Percentiles rank a stretch among this genome's conserved stretches.
Evolutionary conservation across 2,797 vertebrate genomes (phyloP).

Genomic region (Megaceryle alcyon): DNA sequence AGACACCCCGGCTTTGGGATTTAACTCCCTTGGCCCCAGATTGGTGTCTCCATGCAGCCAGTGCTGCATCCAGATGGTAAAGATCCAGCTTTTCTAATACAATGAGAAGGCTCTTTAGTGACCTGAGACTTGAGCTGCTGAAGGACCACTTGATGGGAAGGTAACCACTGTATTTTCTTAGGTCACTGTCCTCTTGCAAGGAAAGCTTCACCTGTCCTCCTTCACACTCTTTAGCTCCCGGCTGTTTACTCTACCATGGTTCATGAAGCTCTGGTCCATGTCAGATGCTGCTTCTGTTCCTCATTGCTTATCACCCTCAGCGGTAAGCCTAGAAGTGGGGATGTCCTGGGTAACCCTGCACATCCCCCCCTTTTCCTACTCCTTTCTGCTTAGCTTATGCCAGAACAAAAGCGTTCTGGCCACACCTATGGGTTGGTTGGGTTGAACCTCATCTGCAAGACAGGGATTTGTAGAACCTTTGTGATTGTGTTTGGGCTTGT

Average conservation of each 20-base stretch:
- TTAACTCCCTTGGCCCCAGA: not conserved
- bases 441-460: not conserved
- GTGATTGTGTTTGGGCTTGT: not conserved
- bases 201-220: not conserved
- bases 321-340: not conserved
- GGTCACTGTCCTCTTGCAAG: not conserved
- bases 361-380: not conserved
- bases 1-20: accelerated
- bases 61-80: not conserved
- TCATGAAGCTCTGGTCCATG: not conserved
- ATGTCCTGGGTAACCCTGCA: not conserved
- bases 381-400: not conserved
- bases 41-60: not conserved
- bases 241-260: not conserved
- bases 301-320: accelerated
- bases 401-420: not conserved
- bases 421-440: not conserved
- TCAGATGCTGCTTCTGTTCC: not conserved
- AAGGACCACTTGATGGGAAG: not conserved
- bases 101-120: not conserved
- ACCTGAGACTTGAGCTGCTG: not conserved
- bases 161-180: not conserved
- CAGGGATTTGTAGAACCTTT: not conserved
- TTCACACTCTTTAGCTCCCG: not conserved
- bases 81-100: accelerated